phyloP scores from a whole-genome alignment of 2,888 invertebrate species.

The Noctua fimbriata region DNA sequence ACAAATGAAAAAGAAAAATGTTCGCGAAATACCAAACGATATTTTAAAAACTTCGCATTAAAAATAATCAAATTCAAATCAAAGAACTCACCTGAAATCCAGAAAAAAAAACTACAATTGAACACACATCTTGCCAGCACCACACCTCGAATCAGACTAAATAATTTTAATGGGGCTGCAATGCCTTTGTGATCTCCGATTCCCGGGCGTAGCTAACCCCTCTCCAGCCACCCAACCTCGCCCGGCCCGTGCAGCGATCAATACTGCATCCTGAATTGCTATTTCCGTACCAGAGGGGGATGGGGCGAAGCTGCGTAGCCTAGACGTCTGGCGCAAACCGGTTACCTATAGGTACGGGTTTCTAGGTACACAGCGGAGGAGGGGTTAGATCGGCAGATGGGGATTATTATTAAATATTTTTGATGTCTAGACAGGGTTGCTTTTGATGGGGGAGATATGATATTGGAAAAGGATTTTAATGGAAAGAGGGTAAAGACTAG shows the following conservation, averaged over 20 bases:
- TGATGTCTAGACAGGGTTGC: constrained; percentile 47
- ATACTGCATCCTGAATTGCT: constrained; percentile 61
- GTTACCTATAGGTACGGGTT: constrained; percentile 45
- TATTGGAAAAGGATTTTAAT: constrained; percentile 18
- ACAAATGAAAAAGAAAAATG: too few species aligned
- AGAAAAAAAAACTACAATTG: not conserved
- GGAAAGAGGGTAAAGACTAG: constrained; percentile 3
- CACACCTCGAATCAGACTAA: constrained; percentile 33
- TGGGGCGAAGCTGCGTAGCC: constrained; percentile 41
- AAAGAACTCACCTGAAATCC: constrained; percentile 25
- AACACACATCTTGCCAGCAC: constrained; percentile 25
- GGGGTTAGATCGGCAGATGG: constrained; percentile 36
- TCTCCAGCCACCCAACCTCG: not conserved
- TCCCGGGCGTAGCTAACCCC: constrained; percentile 13
- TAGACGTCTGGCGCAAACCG: constrained; percentile 57
- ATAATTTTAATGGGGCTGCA: constrained; percentile 36
- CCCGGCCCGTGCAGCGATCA: constrained; percentile 46
- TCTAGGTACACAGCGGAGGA: constrained; percentile 18
- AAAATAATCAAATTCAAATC: not conserved
- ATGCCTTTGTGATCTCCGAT: constrained; percentile 20
- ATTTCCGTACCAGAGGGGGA: constrained; percentile 46
- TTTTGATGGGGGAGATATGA: constrained; percentile 8
- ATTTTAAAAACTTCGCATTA: not conserved
- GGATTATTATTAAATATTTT: constrained; percentile 38
- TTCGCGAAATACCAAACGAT: not conserved